These are phyloP conservation scores for Noctua comes DNA, from an alignment of 2,888 invertebrate genomes.

Conservation along the genomic window DNA sequence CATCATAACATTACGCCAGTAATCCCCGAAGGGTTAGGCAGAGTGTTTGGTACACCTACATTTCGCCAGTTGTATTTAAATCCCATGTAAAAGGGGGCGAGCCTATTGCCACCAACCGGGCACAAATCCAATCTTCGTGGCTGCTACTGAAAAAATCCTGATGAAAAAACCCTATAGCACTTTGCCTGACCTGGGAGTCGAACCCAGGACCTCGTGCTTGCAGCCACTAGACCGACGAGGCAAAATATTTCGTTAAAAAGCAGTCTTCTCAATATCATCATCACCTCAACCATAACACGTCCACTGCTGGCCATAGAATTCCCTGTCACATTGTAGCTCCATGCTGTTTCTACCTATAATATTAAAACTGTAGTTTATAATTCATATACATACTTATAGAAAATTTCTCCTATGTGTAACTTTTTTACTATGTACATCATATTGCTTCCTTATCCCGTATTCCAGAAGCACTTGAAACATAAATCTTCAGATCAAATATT, in stretches of 20 bases:
- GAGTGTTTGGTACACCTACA: neutral
- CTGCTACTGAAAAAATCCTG: neutral
- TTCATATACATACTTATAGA: neutral
- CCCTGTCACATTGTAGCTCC: neutral
- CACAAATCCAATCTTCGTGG: neutral
- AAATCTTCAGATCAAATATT: slow-evolving; percentile 45
- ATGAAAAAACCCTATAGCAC: neutral
- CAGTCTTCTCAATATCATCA: neutral
- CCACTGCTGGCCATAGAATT: neutral
- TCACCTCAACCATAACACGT: neutral
- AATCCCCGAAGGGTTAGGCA: neutral
- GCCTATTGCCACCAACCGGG: neutral
- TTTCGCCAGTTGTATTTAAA: neutral
- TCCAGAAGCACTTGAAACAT: slow-evolving; percentile 30
- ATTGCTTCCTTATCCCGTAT: slow-evolving; percentile 41
- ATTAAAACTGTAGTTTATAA: neutral
- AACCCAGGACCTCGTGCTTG: neutral
- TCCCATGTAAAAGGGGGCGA: neutral
- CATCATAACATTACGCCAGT: neutral
- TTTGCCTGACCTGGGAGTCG: neutral
- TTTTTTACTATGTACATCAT: neutral
- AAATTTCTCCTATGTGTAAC: neutral
- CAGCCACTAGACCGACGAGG: neutral
- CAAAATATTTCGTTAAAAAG: neutral
- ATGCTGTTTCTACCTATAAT: neutral